Conservation (phyloP, 92 coral and sea anemone species). For the Diadumene lineata region DNA sequence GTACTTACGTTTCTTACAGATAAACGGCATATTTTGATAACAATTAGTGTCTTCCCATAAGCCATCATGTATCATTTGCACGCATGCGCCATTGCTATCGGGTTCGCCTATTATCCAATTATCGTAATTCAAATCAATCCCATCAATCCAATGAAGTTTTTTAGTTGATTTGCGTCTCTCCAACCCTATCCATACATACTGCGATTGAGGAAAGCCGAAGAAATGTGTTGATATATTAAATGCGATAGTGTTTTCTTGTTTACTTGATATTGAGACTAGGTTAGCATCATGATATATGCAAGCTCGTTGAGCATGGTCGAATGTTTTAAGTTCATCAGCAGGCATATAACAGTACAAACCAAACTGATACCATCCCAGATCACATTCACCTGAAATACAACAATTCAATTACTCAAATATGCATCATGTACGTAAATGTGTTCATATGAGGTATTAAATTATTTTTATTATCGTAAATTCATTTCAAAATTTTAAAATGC, state of each 20-base stretch:
- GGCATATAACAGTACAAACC: constrained; percentile 63
- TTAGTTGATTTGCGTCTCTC: constrained; percentile 59
- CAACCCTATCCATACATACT: constrained; percentile 59
- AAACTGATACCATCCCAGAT: constrained; percentile 57
- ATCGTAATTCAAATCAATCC: constrained; percentile 31
- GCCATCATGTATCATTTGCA: constrained; percentile 77
- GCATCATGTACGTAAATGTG: not conserved
- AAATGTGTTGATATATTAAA: constrained; percentile 38
- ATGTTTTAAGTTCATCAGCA: constrained; percentile 42
- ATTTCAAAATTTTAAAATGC: too few species aligned
- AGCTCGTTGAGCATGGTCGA: constrained; percentile 63
- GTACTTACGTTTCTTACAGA: constrained; percentile 84
- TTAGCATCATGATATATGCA: constrained; percentile 58
- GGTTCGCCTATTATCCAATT: constrained; percentile 94
- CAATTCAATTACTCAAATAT: not conserved
- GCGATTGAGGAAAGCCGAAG: constrained; percentile 36
- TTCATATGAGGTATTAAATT: too few species aligned
- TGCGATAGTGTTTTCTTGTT: constrained; percentile 57
- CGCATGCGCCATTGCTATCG: constrained; percentile 87
- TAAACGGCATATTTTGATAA: constrained; percentile 61
- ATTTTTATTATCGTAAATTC: too few species aligned
- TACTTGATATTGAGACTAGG: constrained; percentile 62
- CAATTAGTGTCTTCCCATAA: constrained; percentile 87
- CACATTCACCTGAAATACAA: constrained; percentile 72
- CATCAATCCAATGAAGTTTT: constrained; percentile 72